A percentile compares a stretch with the other conserved stretches of the same genome.
phyloP scores from a whole-genome alignment of 2,888 invertebrate genomes.

The Erpobdella octoculata region DNA sequence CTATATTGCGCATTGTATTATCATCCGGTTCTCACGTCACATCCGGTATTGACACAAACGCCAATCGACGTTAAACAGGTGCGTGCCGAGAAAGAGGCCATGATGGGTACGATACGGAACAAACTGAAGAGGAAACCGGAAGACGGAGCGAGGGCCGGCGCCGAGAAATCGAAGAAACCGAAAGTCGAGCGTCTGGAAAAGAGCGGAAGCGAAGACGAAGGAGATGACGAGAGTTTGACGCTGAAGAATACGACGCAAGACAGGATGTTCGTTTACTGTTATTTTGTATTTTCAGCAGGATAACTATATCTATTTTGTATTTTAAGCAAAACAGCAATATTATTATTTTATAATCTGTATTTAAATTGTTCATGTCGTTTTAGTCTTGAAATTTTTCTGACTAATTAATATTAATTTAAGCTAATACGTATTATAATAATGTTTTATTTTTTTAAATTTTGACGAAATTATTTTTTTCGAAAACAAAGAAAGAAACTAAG shows the following conservation, averaged over 20 bases:
- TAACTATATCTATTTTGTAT: conserved; percentile 9
- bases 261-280: conserved; percentile 19
- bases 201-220: not conserved
- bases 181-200: too few species aligned
- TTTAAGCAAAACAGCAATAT: not conserved
- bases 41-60: too few species aligned
- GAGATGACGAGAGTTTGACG: not conserved
- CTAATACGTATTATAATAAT: not conserved
- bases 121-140: conserved; percentile 10
- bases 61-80: too few species aligned
- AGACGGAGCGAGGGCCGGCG: not conserved
- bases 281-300: not conserved
- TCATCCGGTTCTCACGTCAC: too few species aligned
- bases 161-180: not conserved
- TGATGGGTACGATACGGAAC: not conserved
- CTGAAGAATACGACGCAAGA: conserved; percentile 32
- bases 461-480: too few species aligned
- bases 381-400: not conserved
- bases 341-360: not conserved
- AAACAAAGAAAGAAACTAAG: conserved; percentile 49
- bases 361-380: not conserved
- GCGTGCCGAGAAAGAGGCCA: not conserved
- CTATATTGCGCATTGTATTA: too few species aligned
- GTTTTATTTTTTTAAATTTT: too few species aligned
- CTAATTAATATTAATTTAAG: not conserved